Base-by-base conservation (phyloP, 2,888 invertebrate species). In the Drosophila cognata region DNA sequence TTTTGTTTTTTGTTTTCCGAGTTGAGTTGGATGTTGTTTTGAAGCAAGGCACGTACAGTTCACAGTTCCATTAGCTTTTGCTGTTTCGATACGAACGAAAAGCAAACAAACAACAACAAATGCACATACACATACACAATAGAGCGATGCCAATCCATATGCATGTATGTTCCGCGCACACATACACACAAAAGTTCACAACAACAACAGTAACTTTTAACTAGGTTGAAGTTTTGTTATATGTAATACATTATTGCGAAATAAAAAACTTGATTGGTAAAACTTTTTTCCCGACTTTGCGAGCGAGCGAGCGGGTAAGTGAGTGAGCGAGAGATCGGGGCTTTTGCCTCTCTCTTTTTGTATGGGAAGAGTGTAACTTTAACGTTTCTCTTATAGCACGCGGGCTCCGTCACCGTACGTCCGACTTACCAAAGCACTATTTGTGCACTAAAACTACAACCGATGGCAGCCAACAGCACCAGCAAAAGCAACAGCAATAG, bases 191-290 rank as follows among this genome's bases (percentile, higher is more conserved):
- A 84, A 77, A 81, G 89, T 81, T 84, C 84, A 85, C 87, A 78
- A 75, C 84, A 77, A 79, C 83, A 83, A 77, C 84, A 84, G 85
- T 88, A 84, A 84, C 88, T 84, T 80, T 87, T 87, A 87, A 87
- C 87, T 87, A 87, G 87, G 87, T 87, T 87, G 87, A 87, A 87
- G 87, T 87, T 87, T 89, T 81, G 83, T 87, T 87, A 87, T 80
- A 80, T 79, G 79, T 88, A 87, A 82, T 89, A 88, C 86, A 84
- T 81, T 89, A 89, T 87, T 87, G 88, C 87, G 87, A 89, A 87
- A 87, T 89, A 89, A 89, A 88, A 86, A 87, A 87, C 87, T 87
- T 87, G 87, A 87, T 87, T 89, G 87, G 89, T 87, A 89, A 87
- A 89, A 87, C 89, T 89, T 86, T 86, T 86, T 86, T 89, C 88